These are phyloP conservation scores for Paracanthobrama guichenoti DNA, from an alignment of 2,113 vertebrate species.

Conservation along the genomic window DNA sequence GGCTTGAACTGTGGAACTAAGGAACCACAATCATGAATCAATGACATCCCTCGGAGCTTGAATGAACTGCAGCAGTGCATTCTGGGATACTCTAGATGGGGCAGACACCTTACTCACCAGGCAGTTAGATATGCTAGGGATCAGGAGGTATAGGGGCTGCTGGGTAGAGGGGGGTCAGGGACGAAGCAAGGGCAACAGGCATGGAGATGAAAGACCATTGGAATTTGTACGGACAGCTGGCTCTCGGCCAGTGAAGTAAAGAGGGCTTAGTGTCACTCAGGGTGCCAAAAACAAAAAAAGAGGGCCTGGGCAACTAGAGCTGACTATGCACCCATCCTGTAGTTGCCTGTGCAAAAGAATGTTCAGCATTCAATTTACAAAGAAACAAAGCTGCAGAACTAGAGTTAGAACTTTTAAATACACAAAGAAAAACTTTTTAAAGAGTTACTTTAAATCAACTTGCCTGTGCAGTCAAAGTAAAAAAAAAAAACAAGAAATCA, in stretches of 20 bases:
- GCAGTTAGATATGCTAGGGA: background rate
- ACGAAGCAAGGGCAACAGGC: conserved; percentile 13
- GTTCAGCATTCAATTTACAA: background rate
- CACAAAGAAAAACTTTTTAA: background rate
- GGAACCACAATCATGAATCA: background rate
- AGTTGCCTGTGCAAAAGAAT: background rate
- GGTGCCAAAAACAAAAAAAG: background rate
- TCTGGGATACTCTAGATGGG: background rate
- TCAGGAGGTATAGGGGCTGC: background rate
- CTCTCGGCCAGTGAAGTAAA: conserved; percentile 50
- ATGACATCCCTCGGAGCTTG: conserved; percentile 1
- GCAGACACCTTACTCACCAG: background rate
- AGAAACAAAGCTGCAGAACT: background rate
- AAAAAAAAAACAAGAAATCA: background rate
- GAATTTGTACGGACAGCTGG: conserved; percentile 57
- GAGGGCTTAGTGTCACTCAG: conserved; percentile 56
- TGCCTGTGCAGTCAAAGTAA: background rate
- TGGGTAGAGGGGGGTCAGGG: conserved; percentile 29
- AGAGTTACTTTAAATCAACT: background rate
- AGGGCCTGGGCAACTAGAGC: background rate
- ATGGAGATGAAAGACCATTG: conserved; percentile 53
- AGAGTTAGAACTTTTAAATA: background rate
- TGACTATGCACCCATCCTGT: background rate
- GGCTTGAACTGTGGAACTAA: background rate
- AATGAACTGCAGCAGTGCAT: conserved; percentile 2